Evolutionary conservation across 2,888 invertebrate genomes (phyloP), one percentile per base, ranked within the genome.

Genomic region (Noctuana brunneofusca): DNA sequence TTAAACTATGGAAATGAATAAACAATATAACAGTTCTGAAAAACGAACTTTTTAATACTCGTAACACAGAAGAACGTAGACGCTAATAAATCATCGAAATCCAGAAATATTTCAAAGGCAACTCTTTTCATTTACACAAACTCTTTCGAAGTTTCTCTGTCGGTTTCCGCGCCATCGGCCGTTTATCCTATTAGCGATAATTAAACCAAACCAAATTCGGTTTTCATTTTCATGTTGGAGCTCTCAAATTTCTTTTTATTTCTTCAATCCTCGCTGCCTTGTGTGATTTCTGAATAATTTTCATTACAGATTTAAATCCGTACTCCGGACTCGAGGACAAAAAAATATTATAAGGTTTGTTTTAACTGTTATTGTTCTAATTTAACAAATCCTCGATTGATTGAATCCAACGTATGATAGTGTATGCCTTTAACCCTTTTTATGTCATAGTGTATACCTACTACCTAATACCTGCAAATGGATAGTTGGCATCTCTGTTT

Each of bases 151-250:
- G 54, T 62, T 41, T 18, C 20, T 20, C 35, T 8, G 72, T 71
- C 69, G 70, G 76, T 79, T 84, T 84, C 80, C 77, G 72, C 78
- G 70, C 80, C 81, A 86, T 83, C 77, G 81, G 79, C 64, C 69
- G 64, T 68, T 82, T 80, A 83, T 82, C 83, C 83, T 82, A 83
- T 86, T 85, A 86, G 77, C 78, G 81, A 83, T 86, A 84, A 86
- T 86, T 85, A 84, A 86, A 86, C 80, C 76, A 74, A 77, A 81
- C 76, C 74, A 48, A 60, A 48, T 60, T 72, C 70, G 76, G 80
- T 38, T 75, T 84, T 78, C 78, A 81, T 80, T 83, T 79, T 75
- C 73, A 68, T 69, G 71, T 79, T 62, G 16, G 14, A 30, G 35
- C 27, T 49, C 24, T 0, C 18, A 24, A 35, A 22, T 50, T 56